Evolutionary conservation across 2,888 invertebrate genomes (phyloP).

Genomic region (Cylindroiulus punctatus): DNA sequence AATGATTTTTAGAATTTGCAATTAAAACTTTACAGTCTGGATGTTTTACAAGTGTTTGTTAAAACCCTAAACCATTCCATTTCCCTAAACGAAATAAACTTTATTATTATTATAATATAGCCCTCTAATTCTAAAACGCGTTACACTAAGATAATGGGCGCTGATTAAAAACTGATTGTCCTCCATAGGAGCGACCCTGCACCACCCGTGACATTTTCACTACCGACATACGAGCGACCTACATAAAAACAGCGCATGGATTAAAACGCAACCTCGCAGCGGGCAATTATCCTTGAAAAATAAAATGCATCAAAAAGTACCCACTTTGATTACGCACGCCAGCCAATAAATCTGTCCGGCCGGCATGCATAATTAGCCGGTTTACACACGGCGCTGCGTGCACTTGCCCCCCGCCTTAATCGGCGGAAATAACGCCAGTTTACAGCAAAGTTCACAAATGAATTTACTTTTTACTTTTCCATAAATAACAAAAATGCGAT

Average conservation of each 20-base stretch:
- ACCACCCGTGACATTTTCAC: constrained; percentile 1
- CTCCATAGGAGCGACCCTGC: not conserved
- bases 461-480: too few species aligned
- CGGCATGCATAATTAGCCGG: not conserved
- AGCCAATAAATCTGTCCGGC: not conserved
- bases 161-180: not conserved
- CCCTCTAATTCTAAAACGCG: too few species aligned
- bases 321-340: not conserved
- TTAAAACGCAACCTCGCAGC: not conserved
- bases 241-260: not conserved
- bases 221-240: constrained; percentile 7
- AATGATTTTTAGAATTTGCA: too few species aligned
- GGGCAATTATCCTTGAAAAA: constrained; percentile 18
- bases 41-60: too few species aligned
- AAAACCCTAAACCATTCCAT: too few species aligned
- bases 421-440: not conserved
- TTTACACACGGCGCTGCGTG: not conserved
- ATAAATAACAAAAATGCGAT: too few species aligned
- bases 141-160: not conserved
- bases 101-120: too few species aligned
- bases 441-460: not conserved
- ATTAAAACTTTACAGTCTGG: too few species aligned
- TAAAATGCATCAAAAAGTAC: not conserved
- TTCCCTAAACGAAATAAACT: too few species aligned
- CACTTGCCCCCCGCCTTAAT: not conserved